A percentile compares a stretch with the other conserved stretches of the same genome.
Conservation (phyloP, 2,888 invertebrate species). For the Spodoptera littoralis region DNA sequence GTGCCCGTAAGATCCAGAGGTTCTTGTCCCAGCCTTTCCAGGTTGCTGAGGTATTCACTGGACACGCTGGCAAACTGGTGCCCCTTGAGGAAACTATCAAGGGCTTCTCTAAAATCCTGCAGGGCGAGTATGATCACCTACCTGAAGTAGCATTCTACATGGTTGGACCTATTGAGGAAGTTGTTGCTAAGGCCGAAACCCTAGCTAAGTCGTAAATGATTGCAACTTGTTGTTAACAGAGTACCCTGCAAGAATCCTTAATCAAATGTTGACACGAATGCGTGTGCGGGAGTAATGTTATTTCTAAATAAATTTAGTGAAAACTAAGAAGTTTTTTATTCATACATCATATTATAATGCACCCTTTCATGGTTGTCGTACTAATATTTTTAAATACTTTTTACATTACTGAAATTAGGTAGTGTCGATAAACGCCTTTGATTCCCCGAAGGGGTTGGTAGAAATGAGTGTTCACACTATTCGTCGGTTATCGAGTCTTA, state of each 20-base stretch:
- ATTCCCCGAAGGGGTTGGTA: background rate
- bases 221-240: slow-evolving; percentile 4
- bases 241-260: slow-evolving; percentile 88
- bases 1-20: slow-evolving; percentile 97
- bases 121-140: slow-evolving; percentile 96
- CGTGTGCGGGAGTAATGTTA: slow-evolving; percentile 68
- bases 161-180: slow-evolving; percentile 97
- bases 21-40: slow-evolving; percentile 98
- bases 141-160: slow-evolving; percentile 98
- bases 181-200: slow-evolving; percentile 94
- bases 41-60: slow-evolving; percentile 98
- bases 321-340: slow-evolving; percentile 46
- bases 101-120: slow-evolving; percentile 95
- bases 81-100: slow-evolving; percentile 95
- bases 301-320: slow-evolving; percentile 74
- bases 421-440: too few species aligned
- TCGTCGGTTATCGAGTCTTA: too few species aligned
- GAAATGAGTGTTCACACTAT: too few species aligned
- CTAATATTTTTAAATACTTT: too few species aligned
- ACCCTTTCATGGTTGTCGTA: background rate
- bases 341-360: background rate
- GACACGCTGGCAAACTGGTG: slow-evolving; percentile 96
- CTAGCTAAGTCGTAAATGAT: slow-evolving; percentile 87
- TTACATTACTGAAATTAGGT: too few species aligned
- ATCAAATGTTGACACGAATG: slow-evolving; percentile 58